Evolutionary conservation across 2,888 invertebrate species (phyloP).

Genomic region (Nemapogon koenigi): DNA sequence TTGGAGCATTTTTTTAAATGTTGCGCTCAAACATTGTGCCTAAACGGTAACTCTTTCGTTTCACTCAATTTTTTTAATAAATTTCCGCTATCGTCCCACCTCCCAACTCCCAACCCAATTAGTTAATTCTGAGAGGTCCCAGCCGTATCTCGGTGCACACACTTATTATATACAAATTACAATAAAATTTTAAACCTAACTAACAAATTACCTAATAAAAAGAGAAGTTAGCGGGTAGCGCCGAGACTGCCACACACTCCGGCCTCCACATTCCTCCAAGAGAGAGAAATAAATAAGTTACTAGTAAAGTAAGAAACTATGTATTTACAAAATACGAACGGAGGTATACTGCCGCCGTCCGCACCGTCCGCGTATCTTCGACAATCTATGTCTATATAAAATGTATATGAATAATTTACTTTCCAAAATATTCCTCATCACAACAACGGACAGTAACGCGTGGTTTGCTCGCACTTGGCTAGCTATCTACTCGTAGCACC

Average conservation of each 20-base stretch:
- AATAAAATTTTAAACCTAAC: conserved; percentile 63
- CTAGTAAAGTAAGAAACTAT: too few relatives aligned
- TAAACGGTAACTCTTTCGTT: conserved; percentile 48
- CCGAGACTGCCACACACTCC: too few relatives aligned
- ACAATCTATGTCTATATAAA: too few relatives aligned
- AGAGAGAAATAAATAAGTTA: conserved; percentile 58
- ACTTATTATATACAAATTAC: conserved; percentile 48
- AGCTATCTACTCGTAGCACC: too few relatives aligned
- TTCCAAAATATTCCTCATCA: too few relatives aligned
- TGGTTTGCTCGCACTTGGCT: too few relatives aligned
- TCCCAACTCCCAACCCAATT: conserved; percentile 27
- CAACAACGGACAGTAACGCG: too few relatives aligned
- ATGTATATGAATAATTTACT: too few relatives aligned
- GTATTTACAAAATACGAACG: conserved; percentile 60
- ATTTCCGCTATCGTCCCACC: conserved; percentile 31
- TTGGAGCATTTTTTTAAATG: conserved; percentile 33
- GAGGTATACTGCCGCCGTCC: background rate
- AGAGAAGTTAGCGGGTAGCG: conserved; percentile 25
- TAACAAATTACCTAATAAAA: conserved; percentile 58
- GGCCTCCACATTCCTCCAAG: conserved; percentile 17
- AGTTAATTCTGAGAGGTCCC: conserved; percentile 55
- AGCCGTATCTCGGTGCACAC: conserved; percentile 51
- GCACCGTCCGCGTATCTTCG: background rate
- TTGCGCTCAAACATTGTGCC: conserved; percentile 56
- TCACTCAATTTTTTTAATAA: conserved; percentile 32